These are phyloP conservation scores for Hypotaenidia philippensis DNA, from an alignment of 2,797 vertebrate genomes.

Conservation along the genomic window DNA sequence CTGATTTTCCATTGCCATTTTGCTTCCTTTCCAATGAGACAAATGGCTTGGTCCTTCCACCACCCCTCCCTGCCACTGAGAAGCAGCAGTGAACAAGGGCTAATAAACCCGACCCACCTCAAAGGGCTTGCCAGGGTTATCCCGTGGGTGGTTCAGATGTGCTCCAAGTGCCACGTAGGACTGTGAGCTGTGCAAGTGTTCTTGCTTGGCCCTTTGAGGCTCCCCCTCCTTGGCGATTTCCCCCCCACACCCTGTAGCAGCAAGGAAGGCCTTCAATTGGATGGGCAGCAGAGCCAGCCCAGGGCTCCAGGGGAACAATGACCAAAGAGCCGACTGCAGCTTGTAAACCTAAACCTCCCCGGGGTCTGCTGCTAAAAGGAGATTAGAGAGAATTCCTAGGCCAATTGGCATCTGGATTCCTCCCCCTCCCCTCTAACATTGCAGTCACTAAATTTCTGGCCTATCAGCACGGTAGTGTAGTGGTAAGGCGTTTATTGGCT, in stretches of 20 bases:
- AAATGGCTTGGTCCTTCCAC: neutral
- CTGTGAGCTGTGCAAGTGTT: neutral
- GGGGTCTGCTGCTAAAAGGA: slow-evolving; percentile 21
- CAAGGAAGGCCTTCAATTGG: neutral
- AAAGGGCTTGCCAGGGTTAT: neutral
- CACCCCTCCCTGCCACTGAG: neutral
- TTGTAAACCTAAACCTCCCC: slow-evolving; percentile 41
- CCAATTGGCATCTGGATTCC: slow-evolving; percentile 22
- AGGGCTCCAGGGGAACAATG: slow-evolving; percentile 3
- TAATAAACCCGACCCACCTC: neutral
- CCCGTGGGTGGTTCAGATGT: neutral
- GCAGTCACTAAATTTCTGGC: neutral
- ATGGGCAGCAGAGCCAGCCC: neutral
- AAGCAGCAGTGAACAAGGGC: neutral
- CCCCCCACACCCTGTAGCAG: neutral
- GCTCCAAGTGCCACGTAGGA: neutral
- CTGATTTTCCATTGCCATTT: neutral
- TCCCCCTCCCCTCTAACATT: neutral
- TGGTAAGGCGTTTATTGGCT: neutral
- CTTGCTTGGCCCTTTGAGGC: neutral
- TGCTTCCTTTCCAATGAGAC: neutral
- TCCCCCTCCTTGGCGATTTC: neutral
- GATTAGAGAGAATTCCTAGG: slow-evolving; percentile 25
- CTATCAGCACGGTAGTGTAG: neutral
- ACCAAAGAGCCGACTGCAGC: neutral